phyloP scores from a whole-genome alignment of 1,140 invertebrate genomes.

The Diorhabda sublineata region DNA sequence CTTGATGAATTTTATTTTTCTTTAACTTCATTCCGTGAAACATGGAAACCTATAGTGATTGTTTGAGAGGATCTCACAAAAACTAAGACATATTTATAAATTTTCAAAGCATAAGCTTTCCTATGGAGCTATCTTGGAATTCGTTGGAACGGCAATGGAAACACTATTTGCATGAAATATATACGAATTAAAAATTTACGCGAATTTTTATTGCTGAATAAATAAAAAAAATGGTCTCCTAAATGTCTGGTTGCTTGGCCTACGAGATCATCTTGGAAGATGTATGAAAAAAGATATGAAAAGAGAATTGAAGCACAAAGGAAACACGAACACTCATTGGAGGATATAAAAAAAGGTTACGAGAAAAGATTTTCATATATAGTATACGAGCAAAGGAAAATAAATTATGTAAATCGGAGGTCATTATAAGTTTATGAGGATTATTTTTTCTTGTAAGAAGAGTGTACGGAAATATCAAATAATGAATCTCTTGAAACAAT shows the following conservation, averaged over 20 bases:
- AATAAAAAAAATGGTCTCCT: conserved; percentile 33
- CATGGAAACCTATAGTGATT: too few species aligned
- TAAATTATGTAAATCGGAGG: too few species aligned
- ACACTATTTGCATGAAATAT: conserved; percentile 15
- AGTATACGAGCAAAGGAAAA: too few species aligned
- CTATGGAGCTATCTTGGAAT: not conserved
- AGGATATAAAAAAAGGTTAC: too few species aligned
- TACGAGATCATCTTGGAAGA: conserved; percentile 33
- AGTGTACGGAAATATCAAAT: too few species aligned
- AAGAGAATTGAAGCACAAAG: conserved; percentile 42
- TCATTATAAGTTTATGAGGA: too few species aligned
- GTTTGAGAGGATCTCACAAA: not conserved
- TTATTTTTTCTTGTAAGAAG: too few species aligned
- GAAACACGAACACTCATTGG: conserved; percentile 26
- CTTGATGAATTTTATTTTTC: too few species aligned
- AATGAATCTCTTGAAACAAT: too few species aligned
- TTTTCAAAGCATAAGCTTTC: not conserved
- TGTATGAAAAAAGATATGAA: conserved; percentile 40
- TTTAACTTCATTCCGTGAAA: too few species aligned
- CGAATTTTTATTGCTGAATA: conserved; percentile 33
- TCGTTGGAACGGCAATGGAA: not conserved
- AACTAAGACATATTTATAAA: not conserved
- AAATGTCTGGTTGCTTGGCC: conserved; percentile 32
- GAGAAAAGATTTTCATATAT: too few species aligned
- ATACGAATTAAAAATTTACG: conserved; percentile 33